Conservation (phyloP, 2,797 vertebrate genomes). For the Periophthalmus magnuspinnatus region DNA sequence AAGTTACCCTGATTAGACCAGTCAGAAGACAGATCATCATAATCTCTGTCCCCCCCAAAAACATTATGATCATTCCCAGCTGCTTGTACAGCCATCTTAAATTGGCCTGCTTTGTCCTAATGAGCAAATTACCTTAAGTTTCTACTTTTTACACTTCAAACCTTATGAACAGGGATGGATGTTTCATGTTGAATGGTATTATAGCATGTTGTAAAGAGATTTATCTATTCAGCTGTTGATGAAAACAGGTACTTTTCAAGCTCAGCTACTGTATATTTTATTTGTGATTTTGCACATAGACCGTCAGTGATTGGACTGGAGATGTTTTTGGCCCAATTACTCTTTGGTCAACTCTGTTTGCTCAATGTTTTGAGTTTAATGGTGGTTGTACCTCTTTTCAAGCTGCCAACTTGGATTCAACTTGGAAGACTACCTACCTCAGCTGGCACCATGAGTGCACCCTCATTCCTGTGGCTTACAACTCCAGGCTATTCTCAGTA, state of each 20-base stretch:
- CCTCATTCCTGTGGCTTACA: slow-evolving; percentile 65
- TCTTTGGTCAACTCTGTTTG: slow-evolving; percentile 57
- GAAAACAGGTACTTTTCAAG: slow-evolving; percentile 51
- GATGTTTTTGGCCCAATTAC: slow-evolving; percentile 54
- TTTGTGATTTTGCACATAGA: slow-evolving; percentile 76
- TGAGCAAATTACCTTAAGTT: slow-evolving; percentile 38
- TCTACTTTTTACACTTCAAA: slow-evolving; percentile 68
- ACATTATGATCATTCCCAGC: slow-evolving; percentile 36
- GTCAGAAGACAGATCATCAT: slow-evolving; percentile 10
- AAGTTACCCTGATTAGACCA: slow-evolving; percentile 72
- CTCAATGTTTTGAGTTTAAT: slow-evolving; percentile 59
- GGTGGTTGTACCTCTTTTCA: slow-evolving; percentile 66
- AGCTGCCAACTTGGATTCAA: slow-evolving; percentile 61
- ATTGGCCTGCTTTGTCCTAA: slow-evolving; percentile 40
- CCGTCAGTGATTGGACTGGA: slow-evolving; percentile 59
- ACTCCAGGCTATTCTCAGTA: slow-evolving; percentile 63
- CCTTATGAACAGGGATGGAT: slow-evolving; percentile 71
- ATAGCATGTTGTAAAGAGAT: slow-evolving; percentile 80
- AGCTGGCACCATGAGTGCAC: slow-evolving; percentile 54
- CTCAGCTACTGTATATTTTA: slow-evolving; percentile 55
- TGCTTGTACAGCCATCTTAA: slow-evolving; percentile 35
- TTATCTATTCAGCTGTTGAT: slow-evolving; percentile 61
- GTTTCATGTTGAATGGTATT: slow-evolving; percentile 59
- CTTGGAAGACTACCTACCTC: slow-evolving; percentile 80
- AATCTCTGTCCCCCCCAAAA: slow-evolving; percentile 36